Evolutionary conservation across 2,888 invertebrate genomes (phyloP).

Genomic region (Amiota communis): DNA sequence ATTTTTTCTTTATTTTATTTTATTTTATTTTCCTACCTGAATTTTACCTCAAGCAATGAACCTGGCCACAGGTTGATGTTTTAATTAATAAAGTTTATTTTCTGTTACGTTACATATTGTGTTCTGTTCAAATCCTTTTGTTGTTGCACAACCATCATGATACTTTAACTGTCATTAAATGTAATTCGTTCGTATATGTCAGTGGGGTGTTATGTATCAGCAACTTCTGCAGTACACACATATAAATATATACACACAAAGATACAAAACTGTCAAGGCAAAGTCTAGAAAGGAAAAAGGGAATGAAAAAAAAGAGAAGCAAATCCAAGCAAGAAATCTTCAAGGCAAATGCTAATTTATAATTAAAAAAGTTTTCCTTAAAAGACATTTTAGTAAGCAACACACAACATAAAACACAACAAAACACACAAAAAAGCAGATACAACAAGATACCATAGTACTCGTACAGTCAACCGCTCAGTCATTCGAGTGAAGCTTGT

Average conservation of each 20-base stretch:
- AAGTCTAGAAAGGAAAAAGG: neutral
- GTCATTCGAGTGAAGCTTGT: too few relatives aligned
- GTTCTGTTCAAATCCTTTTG: neutral
- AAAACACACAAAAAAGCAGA: neutral
- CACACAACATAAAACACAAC: neutral
- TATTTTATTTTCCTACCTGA: neutral
- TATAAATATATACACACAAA: neutral
- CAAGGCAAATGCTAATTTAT: conserved; percentile 30
- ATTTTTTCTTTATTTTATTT: neutral
- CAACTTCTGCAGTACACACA: neutral
- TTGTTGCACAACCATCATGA: neutral
- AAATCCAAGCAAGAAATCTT: neutral
- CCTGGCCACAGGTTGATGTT: conserved; percentile 18
- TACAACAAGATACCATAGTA: too few relatives aligned
- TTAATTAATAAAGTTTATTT: conserved; percentile 28
- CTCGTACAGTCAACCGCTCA: neutral
- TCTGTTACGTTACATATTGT: neutral
- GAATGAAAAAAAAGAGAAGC: neutral
- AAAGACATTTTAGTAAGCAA: conserved; percentile 10
- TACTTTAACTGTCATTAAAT: too few relatives aligned
- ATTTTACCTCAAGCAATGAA: neutral
- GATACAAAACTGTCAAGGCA: neutral
- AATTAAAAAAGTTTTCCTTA: conserved; percentile 28
- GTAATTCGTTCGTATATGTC: too few relatives aligned
- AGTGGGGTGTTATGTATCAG: neutral